Conservation (phyloP, 37 sponge, comb jelly and placozoan genomes). For the Aplysina aerophoba region DNA sequence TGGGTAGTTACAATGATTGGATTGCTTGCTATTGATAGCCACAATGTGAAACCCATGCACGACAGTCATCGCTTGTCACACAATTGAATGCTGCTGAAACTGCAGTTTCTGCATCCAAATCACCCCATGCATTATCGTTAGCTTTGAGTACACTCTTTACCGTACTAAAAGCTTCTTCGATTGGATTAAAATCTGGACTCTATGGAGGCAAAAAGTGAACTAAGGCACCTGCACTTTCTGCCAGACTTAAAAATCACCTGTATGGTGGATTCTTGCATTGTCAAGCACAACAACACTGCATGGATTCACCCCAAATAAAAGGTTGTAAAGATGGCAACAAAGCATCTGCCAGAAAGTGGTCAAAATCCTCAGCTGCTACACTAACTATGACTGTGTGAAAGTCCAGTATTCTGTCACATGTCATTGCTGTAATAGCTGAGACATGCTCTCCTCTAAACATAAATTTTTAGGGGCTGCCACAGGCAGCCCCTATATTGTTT, state of each 20-base stretch:
- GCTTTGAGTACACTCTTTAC: conserved; percentile 10
- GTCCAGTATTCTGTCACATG: neutral
- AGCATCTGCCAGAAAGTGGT: neutral
- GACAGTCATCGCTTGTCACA: conserved; percentile 1
- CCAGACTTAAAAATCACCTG: neutral
- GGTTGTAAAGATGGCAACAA: too few relatives aligned
- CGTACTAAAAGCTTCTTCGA: conserved; percentile 16
- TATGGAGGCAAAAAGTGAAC: conserved; percentile 33
- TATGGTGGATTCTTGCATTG: conserved; percentile 1
- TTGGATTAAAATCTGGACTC: conserved; percentile 25
- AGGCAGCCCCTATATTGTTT: too few relatives aligned
- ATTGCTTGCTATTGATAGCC: neutral
- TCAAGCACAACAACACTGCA: neutral
- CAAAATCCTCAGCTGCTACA: neutral
- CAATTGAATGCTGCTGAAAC: conserved; percentile 24
- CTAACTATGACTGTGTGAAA: neutral
- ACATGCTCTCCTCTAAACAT: neutral
- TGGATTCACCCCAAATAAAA: neutral
- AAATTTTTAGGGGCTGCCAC: neutral
- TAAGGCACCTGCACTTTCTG: neutral
- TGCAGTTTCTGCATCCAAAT: conserved; percentile 2
- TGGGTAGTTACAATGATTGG: too few relatives aligned
- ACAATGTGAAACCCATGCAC: conserved; percentile 18
- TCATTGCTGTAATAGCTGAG: neutral
- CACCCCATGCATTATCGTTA: neutral